Conservation (phyloP, 1,140 invertebrate species). For the Adoxophyes honmai region DNA sequence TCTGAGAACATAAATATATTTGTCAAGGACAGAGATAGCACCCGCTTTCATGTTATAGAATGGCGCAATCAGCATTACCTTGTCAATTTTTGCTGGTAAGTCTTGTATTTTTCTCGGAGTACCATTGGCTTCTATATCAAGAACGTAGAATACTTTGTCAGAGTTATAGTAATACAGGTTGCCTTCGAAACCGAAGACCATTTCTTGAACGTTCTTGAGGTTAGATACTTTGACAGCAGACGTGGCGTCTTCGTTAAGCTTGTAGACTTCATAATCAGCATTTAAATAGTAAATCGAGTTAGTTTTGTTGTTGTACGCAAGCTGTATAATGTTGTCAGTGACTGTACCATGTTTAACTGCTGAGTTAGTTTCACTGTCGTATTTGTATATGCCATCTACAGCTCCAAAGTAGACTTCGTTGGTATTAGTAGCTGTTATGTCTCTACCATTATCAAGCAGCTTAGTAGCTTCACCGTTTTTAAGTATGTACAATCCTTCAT, state of each 20-base stretch:
- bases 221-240: slow-evolving; percentile 38
- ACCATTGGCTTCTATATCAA: slow-evolving; percentile 14
- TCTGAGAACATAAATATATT: not conserved
- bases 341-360: slow-evolving; percentile 51
- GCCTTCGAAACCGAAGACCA: slow-evolving; percentile 41
- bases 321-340: slow-evolving; percentile 44
- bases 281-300: slow-evolving; percentile 49
- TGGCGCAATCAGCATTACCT: not conserved
- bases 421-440: slow-evolving; percentile 35
- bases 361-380: slow-evolving; percentile 29
- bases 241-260: slow-evolving; percentile 42
- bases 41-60: not conserved
- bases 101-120: slow-evolving; percentile 39
- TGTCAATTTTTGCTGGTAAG: slow-evolving; percentile 22
- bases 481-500: slow-evolving; percentile 40
- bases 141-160: slow-evolving; percentile 38
- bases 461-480: slow-evolving; percentile 45
- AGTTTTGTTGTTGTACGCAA: slow-evolving; percentile 35
- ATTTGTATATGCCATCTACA: slow-evolving; percentile 47
- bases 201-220: slow-evolving; percentile 35
- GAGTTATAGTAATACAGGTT: slow-evolving; percentile 45
- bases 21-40: not conserved
- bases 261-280: slow-evolving; percentile 41
- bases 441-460: slow-evolving; percentile 48
- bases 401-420: slow-evolving; percentile 43